Evolutionary conservation across 2,113 vertebrate genomes (phyloP), one percentile per base, ranked within the genome.

Genomic region (Silurus glanis): DNA sequence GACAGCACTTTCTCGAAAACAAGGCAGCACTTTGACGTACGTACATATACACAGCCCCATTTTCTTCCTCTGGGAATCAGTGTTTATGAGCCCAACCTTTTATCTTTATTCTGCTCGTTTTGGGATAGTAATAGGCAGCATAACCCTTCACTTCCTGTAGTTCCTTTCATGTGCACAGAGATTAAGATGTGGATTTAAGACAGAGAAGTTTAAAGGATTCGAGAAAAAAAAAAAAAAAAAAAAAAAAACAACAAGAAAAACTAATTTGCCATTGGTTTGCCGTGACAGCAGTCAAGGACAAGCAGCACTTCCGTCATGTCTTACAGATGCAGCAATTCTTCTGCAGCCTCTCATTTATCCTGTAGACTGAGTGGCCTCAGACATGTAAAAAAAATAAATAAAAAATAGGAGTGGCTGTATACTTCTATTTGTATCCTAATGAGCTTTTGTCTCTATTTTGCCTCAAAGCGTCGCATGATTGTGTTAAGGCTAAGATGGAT

Each of bases 401-500:
- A 66, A 78, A 85, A 53, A 78, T 7, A 53, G 55, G 55, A 59
- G 37, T 28, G 66, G 64, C 62, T 56, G 56, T 49, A 51, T 61
- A 45, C 25, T 59, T 72, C 80, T 72, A 45, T 66, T 56, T 64
- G 72, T 81, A 61, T 85, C 69, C 28, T 66, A 61, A 53, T 79
- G 69, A 88, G 87, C 78, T 66, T 55, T 56, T 66, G 37, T 66
- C 61, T 56, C 61, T 56, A 49, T 87, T 84, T 87, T 80, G 84
- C 78, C 86, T 80, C 86, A 80, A 23, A 51, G 88, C 88, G 72
- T 80, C n/a, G 45, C 47, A 1, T 86, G 78, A 86, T 86, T 86
- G 78, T 51, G 78, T 86, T 86, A 86, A 49, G 55, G 53, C 55
- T 81, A 23, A 87, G 88, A 89, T 85, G 80, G 88, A 89, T 89